Conservation (phyloP, 2,113 vertebrate species). For the Alligator mississippiensis region DNA sequence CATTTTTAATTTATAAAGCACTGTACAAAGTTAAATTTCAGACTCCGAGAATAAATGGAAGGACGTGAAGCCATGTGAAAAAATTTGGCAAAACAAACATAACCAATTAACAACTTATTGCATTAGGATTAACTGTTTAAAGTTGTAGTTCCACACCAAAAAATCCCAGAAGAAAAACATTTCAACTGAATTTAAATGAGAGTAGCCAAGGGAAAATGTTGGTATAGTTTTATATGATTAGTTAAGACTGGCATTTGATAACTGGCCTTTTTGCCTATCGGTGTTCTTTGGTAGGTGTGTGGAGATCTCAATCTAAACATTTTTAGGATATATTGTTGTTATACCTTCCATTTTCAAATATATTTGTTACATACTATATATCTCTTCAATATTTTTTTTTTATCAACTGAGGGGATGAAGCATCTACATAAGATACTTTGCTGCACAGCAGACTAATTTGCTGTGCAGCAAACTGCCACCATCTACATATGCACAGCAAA, state of each 20-base stretch:
- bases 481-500: too few species aligned
- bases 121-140: not conserved
- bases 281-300: not conserved
- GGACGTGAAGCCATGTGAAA: not conserved
- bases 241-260: not conserved
- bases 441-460: too few species aligned
- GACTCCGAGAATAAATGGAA: not conserved
- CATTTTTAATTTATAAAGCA: not conserved
- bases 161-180: not conserved
- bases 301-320: not conserved
- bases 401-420: not conserved
- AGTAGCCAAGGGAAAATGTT: not conserved
- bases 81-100: not conserved
- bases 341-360: not conserved
- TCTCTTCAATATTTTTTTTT: too few species aligned
- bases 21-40: not conserved
- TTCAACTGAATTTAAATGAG: not conserved
- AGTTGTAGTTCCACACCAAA: not conserved
- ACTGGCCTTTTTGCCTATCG: not conserved
- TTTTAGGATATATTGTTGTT: not conserved
- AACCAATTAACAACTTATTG: not conserved
- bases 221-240: not conserved
- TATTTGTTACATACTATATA: too few species aligned
- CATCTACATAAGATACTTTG: too few species aligned
- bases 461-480: too few species aligned